Percentiles rank a stretch among this genome's conserved stretches.
These are phyloP conservation scores for Talpa occidentalis DNA, from an alignment of 2,113 vertebrate genomes.

Conservation along the genomic window DNA sequence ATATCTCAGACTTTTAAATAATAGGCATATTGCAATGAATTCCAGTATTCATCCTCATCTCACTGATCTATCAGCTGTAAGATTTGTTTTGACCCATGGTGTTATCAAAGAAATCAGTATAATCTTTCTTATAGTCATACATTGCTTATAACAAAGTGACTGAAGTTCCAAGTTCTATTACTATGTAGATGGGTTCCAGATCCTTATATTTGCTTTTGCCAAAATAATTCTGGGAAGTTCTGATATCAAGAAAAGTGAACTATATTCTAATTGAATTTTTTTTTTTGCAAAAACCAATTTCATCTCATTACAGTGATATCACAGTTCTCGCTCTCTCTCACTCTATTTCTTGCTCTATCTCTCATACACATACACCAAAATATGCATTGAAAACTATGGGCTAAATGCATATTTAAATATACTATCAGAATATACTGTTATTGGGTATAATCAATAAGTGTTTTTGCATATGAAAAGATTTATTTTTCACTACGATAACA, in stretches of 20 bases:
- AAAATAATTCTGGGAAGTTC: background rate
- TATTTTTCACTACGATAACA: background rate
- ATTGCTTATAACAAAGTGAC: background rate
- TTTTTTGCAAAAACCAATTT: background rate
- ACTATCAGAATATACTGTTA: background rate
- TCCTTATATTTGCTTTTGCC: background rate
- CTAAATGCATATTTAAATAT: background rate
- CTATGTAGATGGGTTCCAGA: background rate
- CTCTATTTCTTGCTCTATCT: background rate
- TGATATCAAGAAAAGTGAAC: background rate
- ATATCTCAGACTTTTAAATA: background rate
- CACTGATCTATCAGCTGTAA: background rate
- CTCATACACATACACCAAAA: background rate
- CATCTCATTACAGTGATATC: slow-evolving; percentile 7
- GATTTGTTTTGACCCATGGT: background rate
- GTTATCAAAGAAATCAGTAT: background rate
- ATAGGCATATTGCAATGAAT: background rate
- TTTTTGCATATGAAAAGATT: background rate
- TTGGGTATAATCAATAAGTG: background rate
- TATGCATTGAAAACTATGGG: background rate
- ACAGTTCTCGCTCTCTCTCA: background rate
- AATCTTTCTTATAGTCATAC: background rate
- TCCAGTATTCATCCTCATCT: background rate
- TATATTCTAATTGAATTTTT: background rate
- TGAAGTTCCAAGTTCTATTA: background rate